These are phyloP conservation scores for Thera obeliscata DNA, from an alignment of 2,888 invertebrate species.

Conservation along the genomic window DNA sequence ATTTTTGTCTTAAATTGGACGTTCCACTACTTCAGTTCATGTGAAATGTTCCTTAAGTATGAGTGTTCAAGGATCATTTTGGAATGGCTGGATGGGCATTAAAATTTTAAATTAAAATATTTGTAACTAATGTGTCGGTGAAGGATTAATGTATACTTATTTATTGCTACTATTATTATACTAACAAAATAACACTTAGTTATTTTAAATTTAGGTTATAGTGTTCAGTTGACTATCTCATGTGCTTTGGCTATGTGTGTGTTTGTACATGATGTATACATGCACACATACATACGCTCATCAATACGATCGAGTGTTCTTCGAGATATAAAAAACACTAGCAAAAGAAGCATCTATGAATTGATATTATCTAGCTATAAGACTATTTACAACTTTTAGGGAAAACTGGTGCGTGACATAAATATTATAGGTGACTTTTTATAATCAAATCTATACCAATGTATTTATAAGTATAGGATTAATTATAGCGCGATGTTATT, in stretches of 20 bases:
- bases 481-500: not conserved
- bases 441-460: slow-evolving; percentile 6
- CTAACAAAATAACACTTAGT: slow-evolving; percentile 17
- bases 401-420: not conserved
- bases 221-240: no score
- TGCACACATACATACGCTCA: not conserved
- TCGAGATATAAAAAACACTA: not conserved
- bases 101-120: not conserved
- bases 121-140: slow-evolving; percentile 9
- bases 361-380: not conserved
- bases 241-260: not conserved
- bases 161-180: slow-evolving; percentile 5
- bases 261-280: not conserved
- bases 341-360: no score
- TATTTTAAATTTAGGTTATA: not conserved
- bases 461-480: slow-evolving; percentile 18
- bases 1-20: not conserved
- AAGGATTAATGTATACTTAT: slow-evolving; percentile 14
- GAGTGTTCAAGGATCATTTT: not conserved
- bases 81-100: no score
- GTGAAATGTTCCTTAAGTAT: not conserved
- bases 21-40: not conserved
- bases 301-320: not conserved
- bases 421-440: not conserved
- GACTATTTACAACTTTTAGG: not conserved